These are phyloP conservation scores for Aplocera efformata DNA, from an alignment of 2,888 invertebrate genomes.

Conservation along the genomic window DNA sequence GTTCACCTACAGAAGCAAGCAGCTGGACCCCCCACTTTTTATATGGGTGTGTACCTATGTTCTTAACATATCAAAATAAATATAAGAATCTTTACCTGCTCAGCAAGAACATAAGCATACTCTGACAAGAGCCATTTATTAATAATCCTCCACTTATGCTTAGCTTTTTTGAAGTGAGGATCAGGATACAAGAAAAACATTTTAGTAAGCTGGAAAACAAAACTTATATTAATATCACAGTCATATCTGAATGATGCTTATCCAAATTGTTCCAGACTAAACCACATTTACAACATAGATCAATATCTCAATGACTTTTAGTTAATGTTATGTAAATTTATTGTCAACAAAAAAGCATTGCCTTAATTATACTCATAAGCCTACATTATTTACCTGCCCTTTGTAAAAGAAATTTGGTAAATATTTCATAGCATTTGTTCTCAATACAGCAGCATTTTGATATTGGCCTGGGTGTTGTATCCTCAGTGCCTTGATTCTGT, in stretches of 20 bases:
- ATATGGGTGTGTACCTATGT: too few species aligned
- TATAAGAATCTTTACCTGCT: constrained; percentile 82
- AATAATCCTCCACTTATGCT: constrained; percentile 99
- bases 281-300: too few species aligned
- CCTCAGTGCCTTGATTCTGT: constrained; percentile 93
- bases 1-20: too few species aligned
- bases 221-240: not conserved
- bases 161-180: constrained; percentile 99
- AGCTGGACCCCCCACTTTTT: too few species aligned
- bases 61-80: not conserved
- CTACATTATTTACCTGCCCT: constrained; percentile 85
- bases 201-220: constrained; percentile 89
- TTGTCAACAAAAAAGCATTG: too few species aligned
- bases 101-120: constrained; percentile 95
- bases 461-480: constrained; percentile 87
- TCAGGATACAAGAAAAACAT: constrained; percentile 99
- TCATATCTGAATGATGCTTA: too few species aligned
- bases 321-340: too few species aligned
- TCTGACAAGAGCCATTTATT: constrained; percentile 95
- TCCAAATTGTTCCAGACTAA: too few species aligned
- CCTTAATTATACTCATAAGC: not conserved
- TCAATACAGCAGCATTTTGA: constrained; percentile 95
- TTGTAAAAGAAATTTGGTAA: constrained; percentile 97
- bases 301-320: too few species aligned
- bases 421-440: constrained; percentile 99